Evolutionary conservation across 2,113 vertebrate species (phyloP).

Genomic region (Microcebus tavaratra): DNA sequence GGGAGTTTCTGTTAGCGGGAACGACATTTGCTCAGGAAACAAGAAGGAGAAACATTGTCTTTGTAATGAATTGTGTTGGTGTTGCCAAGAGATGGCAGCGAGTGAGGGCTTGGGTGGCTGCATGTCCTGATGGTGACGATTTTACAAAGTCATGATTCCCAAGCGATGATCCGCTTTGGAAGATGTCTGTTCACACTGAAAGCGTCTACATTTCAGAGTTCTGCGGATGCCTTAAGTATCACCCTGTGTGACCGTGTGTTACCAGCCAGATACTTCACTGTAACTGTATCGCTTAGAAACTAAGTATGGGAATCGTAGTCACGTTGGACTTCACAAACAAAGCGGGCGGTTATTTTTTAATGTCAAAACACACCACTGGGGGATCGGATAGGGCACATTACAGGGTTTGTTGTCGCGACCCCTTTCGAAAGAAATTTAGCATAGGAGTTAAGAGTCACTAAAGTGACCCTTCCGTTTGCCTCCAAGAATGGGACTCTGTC

Average conservation of each 20-base stretch:
- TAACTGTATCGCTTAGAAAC: background rate
- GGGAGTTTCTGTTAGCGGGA: too few relatives aligned
- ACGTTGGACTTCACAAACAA: background rate
- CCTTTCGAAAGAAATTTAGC: constrained; percentile 14
- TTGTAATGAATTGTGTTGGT: background rate
- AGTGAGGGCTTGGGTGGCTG: background rate
- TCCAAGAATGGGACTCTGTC: background rate
- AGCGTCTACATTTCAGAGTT: background rate
- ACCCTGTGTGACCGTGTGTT: background rate
- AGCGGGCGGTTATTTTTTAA: background rate
- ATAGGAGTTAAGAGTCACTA: background rate
- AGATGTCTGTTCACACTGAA: background rate
- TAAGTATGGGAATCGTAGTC: background rate
- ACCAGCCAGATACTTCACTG: background rate
- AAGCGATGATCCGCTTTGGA: background rate
- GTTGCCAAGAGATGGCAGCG: background rate
- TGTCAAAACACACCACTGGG: background rate
- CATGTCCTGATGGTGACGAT: background rate
- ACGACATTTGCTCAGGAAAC: background rate
- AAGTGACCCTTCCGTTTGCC: background rate
- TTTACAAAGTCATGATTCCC: background rate
- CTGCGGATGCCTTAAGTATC: background rate
- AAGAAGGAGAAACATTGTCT: background rate
- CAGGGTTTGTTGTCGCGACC: background rate
- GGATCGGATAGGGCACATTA: background rate